These are phyloP conservation scores for Hirundichthys speculiger DNA, from an alignment of 2,113 vertebrate species.

Conservation along the genomic window DNA sequence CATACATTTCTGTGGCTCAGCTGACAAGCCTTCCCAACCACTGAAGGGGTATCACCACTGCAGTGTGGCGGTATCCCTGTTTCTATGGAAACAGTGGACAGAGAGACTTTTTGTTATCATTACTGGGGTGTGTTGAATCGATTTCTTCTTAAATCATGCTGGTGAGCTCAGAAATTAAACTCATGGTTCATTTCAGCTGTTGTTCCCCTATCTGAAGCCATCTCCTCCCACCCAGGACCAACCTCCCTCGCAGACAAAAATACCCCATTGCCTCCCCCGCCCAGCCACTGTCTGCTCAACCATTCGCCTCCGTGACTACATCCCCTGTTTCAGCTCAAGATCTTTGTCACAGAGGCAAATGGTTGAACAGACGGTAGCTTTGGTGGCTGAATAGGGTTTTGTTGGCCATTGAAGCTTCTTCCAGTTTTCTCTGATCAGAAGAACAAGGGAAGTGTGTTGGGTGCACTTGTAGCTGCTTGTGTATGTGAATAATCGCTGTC, in stretches of 20 bases:
- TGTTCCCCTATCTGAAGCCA: slow-evolving; percentile 38
- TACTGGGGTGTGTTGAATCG: slow-evolving; percentile 40
- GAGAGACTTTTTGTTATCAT: slow-evolving; percentile 54
- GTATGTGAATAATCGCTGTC: slow-evolving; percentile 58
- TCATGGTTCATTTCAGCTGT: slow-evolving; percentile 45
- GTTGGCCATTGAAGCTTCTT: slow-evolving; percentile 39
- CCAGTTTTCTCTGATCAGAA: slow-evolving; percentile 45
- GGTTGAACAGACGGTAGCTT: no score
- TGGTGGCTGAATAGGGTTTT: slow-evolving; percentile 55
- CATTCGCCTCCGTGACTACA: slow-evolving; percentile 45
- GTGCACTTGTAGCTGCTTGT: slow-evolving; percentile 54
- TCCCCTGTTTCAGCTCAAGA: slow-evolving; percentile 35
- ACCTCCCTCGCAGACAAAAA: slow-evolving; percentile 40
- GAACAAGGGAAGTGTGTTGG: slow-evolving; percentile 62
- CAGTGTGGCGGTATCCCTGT: slow-evolving; percentile 57
- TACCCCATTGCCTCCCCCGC: slow-evolving; percentile 28
- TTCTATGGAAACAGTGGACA: slow-evolving; percentile 74
- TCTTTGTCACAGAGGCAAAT: slow-evolving; percentile 56
- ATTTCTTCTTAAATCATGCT: slow-evolving; percentile 33
- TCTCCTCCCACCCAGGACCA: slow-evolving; percentile 12
- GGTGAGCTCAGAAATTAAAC: slow-evolving; percentile 38
- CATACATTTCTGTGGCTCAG: slow-evolving; percentile 39
- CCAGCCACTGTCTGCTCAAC: background rate
- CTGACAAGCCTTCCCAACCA: slow-evolving; percentile 33
- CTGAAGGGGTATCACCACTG: slow-evolving; percentile 49